phyloP scores from a whole-genome alignment of 1,140 invertebrate species.

The Callitettix versicolor region DNA sequence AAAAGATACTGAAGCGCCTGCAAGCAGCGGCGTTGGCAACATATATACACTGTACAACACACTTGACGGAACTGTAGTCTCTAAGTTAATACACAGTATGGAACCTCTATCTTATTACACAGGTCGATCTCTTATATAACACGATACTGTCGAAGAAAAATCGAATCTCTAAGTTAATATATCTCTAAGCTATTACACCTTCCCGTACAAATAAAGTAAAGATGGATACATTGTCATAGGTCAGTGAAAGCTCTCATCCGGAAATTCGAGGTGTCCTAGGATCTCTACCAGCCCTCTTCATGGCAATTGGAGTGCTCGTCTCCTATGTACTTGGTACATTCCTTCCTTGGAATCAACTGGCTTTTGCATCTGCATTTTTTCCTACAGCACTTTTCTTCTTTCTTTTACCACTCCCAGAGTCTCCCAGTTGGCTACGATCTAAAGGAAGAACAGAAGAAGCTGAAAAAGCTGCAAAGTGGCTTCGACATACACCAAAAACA shows the following conservation, averaged over 20 bases:
- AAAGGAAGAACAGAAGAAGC: conserved; percentile 39
- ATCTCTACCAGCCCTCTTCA: conserved; percentile 47
- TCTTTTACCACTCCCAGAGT: conserved; percentile 43
- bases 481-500: conserved; percentile 29
- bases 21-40: no score
- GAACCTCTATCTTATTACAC: no score
- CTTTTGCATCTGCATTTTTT: conserved; percentile 36
- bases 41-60: no score
- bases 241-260: conserved; percentile 51
- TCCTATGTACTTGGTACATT: conserved; percentile 46
- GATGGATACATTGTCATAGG: conserved; percentile 36
- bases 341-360: conserved; percentile 44
- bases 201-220: no score
- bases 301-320: conserved; percentile 49
- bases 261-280: conserved; percentile 49
- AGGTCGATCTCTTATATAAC: no score
- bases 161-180: no score
- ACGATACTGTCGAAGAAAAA: no score
- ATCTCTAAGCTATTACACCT: no score
- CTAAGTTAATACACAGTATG: no score
- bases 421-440: conserved; percentile 41
- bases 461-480: conserved; percentile 34
- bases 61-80: no score
- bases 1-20: no score
- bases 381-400: conserved; percentile 35